Evolutionary conservation across 2,113 vertebrate species (phyloP).

Genomic region (Zosterops borbonicus): DNA sequence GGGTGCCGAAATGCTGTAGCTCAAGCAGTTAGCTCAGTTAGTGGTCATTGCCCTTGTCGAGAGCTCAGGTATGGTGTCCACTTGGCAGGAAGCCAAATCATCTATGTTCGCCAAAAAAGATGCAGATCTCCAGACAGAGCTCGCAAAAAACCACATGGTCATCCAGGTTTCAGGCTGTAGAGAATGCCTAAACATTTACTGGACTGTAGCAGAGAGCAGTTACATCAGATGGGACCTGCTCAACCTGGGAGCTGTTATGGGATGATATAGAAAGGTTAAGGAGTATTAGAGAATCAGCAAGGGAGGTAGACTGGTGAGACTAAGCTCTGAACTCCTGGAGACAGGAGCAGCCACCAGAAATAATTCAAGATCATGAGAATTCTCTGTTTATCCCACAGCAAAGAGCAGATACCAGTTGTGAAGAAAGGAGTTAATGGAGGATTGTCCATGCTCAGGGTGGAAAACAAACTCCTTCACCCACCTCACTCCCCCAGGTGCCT

Average conservation of each 20-base stretch:
- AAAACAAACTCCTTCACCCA: neutral
- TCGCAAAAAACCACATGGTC: neutral
- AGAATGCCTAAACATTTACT: neutral
- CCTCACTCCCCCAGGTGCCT: neutral
- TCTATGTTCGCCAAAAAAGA: neutral
- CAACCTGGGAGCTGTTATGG: neutral
- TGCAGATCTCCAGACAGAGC: neutral
- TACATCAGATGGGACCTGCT: neutral
- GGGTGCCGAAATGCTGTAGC: neutral
- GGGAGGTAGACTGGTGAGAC: neutral
- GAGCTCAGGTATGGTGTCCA: neutral
- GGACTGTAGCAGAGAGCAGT: neutral
- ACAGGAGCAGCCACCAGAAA: neutral
- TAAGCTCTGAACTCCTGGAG: neutral
- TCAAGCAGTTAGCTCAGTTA: neutral
- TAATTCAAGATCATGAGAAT: neutral
- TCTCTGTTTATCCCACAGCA: neutral
- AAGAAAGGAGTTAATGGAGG: neutral
- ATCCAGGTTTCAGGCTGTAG: neutral
- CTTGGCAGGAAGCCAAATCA: neutral
- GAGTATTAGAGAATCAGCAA: neutral
- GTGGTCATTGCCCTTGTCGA: neutral
- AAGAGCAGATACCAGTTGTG: neutral
- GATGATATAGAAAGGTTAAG: neutral
- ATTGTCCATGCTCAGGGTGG: neutral